phyloP scores from a whole-genome alignment of 2,888 invertebrate species.

The Alviniconcha strummeri region DNA sequence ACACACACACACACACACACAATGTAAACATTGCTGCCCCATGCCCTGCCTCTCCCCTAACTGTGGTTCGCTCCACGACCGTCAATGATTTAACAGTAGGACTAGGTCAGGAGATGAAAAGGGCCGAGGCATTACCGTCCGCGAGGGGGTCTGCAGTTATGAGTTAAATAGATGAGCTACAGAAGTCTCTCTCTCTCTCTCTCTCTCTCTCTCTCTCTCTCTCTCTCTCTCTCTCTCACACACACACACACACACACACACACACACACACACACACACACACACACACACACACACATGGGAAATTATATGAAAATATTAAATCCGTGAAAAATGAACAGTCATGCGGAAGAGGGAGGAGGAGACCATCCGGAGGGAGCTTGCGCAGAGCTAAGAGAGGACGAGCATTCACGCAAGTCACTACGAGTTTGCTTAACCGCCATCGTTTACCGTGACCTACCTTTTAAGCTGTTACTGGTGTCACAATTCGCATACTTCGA shows the following conservation, averaged over 20 bases:
- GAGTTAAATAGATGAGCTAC: background rate
- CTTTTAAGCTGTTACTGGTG: too few relatives aligned
- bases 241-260: too few relatives aligned
- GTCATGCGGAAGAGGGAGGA: too few relatives aligned
- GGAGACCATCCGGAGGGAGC: background rate
- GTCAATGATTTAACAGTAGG: background rate
- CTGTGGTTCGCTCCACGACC: background rate
- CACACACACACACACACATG: background rate
- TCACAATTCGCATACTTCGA: background rate
- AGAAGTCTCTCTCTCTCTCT: background rate
- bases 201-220: too few relatives aligned
- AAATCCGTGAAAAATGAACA: too few relatives aligned
- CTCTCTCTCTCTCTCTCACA: too few relatives aligned
- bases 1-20: too few relatives aligned
- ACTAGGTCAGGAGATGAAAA: background rate
- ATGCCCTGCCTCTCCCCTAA: background rate
- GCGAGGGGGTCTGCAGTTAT: too few relatives aligned
- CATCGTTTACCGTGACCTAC: too few relatives aligned
- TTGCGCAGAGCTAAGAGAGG: background rate
- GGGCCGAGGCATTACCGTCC: background rate
- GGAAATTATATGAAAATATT: background rate
- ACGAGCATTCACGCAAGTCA: background rate
- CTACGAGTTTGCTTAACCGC: too few relatives aligned
- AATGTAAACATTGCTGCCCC: background rate
- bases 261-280: background rate